phyloP scores from a whole-genome alignment of 2,113 vertebrate genomes.

The Corydoras sp. region DNA sequence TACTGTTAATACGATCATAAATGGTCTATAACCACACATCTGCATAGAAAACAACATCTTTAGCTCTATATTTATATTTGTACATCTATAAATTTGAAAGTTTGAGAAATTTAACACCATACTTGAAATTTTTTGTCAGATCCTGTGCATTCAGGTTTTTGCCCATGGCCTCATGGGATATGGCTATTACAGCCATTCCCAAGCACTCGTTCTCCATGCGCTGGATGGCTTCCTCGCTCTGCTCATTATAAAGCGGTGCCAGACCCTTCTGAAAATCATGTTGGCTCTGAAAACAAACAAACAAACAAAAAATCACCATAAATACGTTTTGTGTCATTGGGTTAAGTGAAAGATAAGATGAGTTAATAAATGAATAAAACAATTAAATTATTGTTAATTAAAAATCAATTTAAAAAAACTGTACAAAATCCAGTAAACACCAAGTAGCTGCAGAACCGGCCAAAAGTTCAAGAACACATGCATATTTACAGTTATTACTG shows the following conservation, averaged over 20 bases:
- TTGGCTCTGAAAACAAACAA: conserved; percentile 65
- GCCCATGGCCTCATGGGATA: conserved; percentile 74
- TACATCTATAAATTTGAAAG: too few relatives aligned
- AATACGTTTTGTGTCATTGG: neutral
- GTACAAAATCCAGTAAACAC: too few relatives aligned
- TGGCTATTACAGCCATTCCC: conserved; percentile 82
- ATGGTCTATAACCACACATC: too few relatives aligned
- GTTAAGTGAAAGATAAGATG: neutral
- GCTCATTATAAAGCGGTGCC: conserved; percentile 68
- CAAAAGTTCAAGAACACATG: too few relatives aligned
- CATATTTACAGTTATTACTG: too few relatives aligned
- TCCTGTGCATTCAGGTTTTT: conserved; percentile 64
- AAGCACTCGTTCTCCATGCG: conserved; percentile 82
- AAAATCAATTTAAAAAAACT: too few relatives aligned
- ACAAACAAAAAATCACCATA: neutral
- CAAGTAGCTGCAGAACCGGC: too few relatives aligned
- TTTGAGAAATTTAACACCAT: neutral
- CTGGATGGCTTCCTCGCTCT: conserved; percentile 67
- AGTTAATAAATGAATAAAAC: too few relatives aligned
- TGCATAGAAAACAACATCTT: too few relatives aligned
- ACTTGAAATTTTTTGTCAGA: conserved; percentile 74
- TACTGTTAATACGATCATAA: neutral
- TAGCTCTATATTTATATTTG: too few relatives aligned
- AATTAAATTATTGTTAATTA: too few relatives aligned
- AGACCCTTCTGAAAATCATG: conserved; percentile 74